Base-by-base conservation (phyloP, 2,797 vertebrate species). In the Spinus olivaceus region DNA sequence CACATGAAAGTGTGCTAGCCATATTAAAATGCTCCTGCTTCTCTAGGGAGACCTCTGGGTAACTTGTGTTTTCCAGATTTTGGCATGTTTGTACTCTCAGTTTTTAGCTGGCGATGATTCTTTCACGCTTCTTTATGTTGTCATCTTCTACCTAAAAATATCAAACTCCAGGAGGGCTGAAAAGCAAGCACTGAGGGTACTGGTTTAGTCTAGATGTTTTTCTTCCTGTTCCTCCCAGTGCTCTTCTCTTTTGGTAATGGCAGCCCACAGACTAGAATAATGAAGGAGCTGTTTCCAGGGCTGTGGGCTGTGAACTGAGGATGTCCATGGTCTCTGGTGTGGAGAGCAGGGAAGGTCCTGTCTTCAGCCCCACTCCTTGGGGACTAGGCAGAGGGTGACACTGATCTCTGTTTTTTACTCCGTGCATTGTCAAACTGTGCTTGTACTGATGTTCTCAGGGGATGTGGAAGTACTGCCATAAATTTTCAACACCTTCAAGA, bases 141-240 rank as follows among this genome's bases (percentile, higher is more conserved):
- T 86, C 89, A 88, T 60, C 72, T 32, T 91, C 76, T 94, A 92
- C 94, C 93, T 88, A 90, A 95, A 97, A 93, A 73, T 95, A 81
- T 50, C 64, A 14, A 82, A 64, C 4, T 28, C 90, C 73, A 65
- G 66, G 84, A 93, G 81, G 78, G 49, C 78, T 92, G 47, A 60
- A 86, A 95, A 88, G 65, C 90, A 87, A 66, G 25, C 32, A 13
- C 23, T 42, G 49, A 86, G 60, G 35, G 33, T 71, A 47, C 24
- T 76, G 63, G 4, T 73, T 5, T 10, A 91, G 59, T 70, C 81
- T 85, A 24, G 57, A 76, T 91, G 20, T 49, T 89, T 64, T 80
- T 44, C 42, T 78, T 72, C 50, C 20, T 20, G 27, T n/a, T 72
- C 57, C 18, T 82, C 25, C 28, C 37, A 13, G 25, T 51, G 59